phyloP scores from a whole-genome alignment of 2,113 vertebrate genomes.

The Aptenodytes forsteri region DNA sequence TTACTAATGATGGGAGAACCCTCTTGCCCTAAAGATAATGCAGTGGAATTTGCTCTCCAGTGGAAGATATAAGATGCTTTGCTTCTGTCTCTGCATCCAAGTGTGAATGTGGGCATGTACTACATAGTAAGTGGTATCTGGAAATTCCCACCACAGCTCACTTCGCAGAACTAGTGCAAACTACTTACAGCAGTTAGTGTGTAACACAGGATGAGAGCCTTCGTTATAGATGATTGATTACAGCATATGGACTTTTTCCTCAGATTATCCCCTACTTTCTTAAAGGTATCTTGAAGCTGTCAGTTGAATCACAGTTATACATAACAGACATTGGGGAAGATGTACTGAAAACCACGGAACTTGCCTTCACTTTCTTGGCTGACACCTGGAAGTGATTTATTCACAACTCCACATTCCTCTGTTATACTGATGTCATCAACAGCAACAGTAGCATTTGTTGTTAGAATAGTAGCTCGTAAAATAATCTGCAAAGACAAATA shows the following conservation, averaged over 20 bases:
- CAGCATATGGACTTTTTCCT: neutral
- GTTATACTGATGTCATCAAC: conserved; percentile 74
- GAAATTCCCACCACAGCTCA: neutral
- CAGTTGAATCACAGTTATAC: neutral
- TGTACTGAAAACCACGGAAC: neutral
- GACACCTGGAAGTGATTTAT: neutral
- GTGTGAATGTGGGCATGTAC: neutral
- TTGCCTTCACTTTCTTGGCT: conserved; percentile 46
- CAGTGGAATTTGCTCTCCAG: neutral
- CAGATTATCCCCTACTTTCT: neutral
- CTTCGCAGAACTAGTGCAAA: neutral
- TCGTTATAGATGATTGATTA: neutral
- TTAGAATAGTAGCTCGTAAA: conserved; percentile 58
- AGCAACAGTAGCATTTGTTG: conserved; percentile 60
- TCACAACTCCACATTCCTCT: conserved; percentile 43
- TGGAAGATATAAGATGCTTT: neutral
- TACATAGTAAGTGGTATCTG: neutral
- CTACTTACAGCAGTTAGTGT: neutral
- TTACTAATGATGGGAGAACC: neutral
- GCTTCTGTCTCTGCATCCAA: neutral
- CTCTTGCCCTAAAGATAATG: neutral
- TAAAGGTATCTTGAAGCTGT: neutral
- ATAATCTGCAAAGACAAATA: conserved; percentile 65
- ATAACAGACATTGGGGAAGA: neutral
- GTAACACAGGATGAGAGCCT: neutral